Evolutionary conservation across 2,113 vertebrate genomes (phyloP).

Genomic region (Amblyornis subalaris): DNA sequence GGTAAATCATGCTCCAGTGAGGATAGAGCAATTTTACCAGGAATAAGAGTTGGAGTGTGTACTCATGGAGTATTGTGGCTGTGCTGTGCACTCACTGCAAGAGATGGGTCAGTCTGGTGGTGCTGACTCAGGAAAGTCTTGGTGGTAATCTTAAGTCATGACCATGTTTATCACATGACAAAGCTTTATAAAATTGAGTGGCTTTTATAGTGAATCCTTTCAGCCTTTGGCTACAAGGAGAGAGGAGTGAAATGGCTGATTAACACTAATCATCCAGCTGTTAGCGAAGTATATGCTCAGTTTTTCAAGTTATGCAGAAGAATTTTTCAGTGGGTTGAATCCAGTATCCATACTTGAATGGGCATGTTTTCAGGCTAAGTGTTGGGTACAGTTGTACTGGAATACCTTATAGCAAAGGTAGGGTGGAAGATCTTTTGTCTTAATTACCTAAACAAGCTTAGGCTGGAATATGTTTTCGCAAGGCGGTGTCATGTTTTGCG

Average conservation of each 20-base stretch:
- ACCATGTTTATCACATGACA: neutral
- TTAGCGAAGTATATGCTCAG: constrained; percentile 13
- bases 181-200: neutral
- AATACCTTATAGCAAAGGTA: constrained; percentile 36
- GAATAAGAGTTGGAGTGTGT: neutral
- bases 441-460: constrained; percentile 52
- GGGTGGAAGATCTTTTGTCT: constrained; percentile 33
- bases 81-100: neutral
- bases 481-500: neutral
- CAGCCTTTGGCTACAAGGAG: neutral
- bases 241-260: neutral
- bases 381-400: neutral
- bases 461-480: constrained; percentile 35
- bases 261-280: neutral
- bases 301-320: constrained; percentile 35
- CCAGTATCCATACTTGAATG: constrained; percentile 36
- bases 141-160: neutral
- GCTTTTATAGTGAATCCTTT: neutral
- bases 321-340: constrained; percentile 20
- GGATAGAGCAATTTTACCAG: neutral
- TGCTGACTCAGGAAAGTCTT: neutral
- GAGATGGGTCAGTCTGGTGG: neutral
- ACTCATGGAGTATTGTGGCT: neutral
- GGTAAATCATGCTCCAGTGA: neutral
- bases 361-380: constrained; percentile 49